Evolutionary conservation across 2,113 vertebrate species (phyloP), one percentile per base, ranked within the genome.

Genomic region (Heloderma charlesbogerti): DNA sequence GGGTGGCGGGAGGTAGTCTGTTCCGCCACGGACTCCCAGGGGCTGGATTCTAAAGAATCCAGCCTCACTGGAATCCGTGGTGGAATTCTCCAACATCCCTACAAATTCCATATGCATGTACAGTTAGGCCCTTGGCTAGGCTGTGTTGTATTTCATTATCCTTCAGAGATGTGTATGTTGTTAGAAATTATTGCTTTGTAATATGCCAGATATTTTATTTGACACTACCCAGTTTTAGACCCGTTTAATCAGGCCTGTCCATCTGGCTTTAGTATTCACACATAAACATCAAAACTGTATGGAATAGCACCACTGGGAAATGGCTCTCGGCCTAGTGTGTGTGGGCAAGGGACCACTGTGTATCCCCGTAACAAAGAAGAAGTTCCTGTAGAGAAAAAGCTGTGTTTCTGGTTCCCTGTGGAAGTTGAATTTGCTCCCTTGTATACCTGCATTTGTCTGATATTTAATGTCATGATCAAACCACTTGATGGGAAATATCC

Each of bases 81-180:
- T n/a, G n/a, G n/a, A n/a, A n/a, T n/a, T n/a, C n/a, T n/a, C n/a
- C n/a, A n/a, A n/a, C n/a, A n/a, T n/a, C n/a, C n/a, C n/a, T n/a
- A n/a, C 48, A 34, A 16, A 43, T 74, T 84, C 67, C n/a, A 22
- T 63, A 37, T 15, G 25, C 20, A 51, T 27, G 22, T 40, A 79
- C 25, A 83, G 88, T 51, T 89, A 69, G 77, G 37, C 88, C 74
- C n/a, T 89, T 71, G 78, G 78, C 75, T 80, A 51, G 29, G 31
- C 29, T n/a, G 0, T 0, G 51, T 2, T 2, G 86, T 77, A 78
- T 12, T 85, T 83, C 16, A 0, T 45, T 7, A 0, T 45, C 63
- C 84, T 86, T 82, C 87, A 85, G 63, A 86, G 25, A 5, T 16
- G 0, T 60, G 22, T n/a, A 0, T 84, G 22, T 66, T 66, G 31